phyloP scores from a whole-genome alignment of 2,113 vertebrate species.

The Ailurus styani region DNA sequence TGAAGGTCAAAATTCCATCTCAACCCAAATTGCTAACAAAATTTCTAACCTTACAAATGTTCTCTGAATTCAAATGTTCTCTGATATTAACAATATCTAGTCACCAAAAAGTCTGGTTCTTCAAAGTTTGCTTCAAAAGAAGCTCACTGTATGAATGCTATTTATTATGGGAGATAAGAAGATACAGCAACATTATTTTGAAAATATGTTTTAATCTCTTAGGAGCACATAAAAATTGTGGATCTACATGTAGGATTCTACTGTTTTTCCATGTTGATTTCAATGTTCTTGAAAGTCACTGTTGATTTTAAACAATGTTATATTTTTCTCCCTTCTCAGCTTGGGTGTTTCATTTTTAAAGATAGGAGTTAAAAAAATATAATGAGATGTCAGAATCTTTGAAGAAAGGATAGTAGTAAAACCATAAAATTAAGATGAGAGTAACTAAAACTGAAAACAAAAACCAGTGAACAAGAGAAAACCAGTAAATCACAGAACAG shows the following conservation, averaged over 20 bases:
- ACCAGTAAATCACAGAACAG: background rate
- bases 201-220: background rate
- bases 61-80: background rate
- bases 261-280: background rate
- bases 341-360: background rate
- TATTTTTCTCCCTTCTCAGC: background rate
- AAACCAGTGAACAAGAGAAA: background rate
- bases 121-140: background rate
- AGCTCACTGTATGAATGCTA: background rate
- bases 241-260: background rate
- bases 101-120: background rate
- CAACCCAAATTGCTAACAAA: background rate
- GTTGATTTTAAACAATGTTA: slow-evolving; percentile 18
- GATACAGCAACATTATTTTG: background rate
- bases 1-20: slow-evolving; percentile 21
- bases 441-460: background rate
- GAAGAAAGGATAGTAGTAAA: background rate
- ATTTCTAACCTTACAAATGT: background rate
- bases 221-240: background rate
- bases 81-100: background rate
- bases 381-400: background rate
- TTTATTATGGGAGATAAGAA: background rate
- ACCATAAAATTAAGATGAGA: background rate
- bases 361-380: background rate
- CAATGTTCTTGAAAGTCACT: background rate